A percentile compares a stretch with the other conserved stretches of the same genome.
Evolutionary conservation across 2,797 vertebrate species (phyloP).

Genomic region (Enteromius viviparus): DNA sequence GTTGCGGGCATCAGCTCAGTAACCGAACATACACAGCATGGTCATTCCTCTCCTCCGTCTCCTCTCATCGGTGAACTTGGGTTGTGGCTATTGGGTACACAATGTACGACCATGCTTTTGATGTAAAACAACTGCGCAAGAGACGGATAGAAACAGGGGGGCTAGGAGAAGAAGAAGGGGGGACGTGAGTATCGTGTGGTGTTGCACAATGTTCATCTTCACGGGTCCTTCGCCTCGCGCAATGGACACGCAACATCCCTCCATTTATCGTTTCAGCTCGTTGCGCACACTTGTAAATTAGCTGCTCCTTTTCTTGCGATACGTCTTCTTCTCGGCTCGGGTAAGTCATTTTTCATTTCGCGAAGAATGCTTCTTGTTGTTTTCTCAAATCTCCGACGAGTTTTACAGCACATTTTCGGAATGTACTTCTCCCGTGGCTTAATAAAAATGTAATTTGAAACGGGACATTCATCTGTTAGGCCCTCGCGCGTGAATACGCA

Average conservation of each 20-base stretch:
- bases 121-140: slow-evolving; percentile 68
- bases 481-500: slow-evolving; percentile 37
- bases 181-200: slow-evolving; percentile 60
- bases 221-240: slow-evolving; percentile 54
- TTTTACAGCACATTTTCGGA: slow-evolving; percentile 30
- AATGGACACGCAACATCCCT: slow-evolving; percentile 61
- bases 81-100: slow-evolving; percentile 77
- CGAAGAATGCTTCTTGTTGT: not conserved
- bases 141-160: slow-evolving; percentile 54
- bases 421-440: slow-evolving; percentile 6
- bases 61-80: slow-evolving; percentile 63
- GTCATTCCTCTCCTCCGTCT: slow-evolving; percentile 69
- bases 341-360: slow-evolving; percentile 45
- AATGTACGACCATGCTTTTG: slow-evolving; percentile 75
- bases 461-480: slow-evolving; percentile 40
- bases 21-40: slow-evolving; percentile 35
- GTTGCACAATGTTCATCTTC: slow-evolving; percentile 62
- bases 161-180: slow-evolving; percentile 50
- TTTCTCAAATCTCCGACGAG: slow-evolving; percentile 22
- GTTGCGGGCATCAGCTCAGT: slow-evolving; percentile 46
- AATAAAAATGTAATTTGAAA: slow-evolving; percentile 49
- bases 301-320: slow-evolving; percentile 13
- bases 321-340: slow-evolving; percentile 8
- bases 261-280: slow-evolving; percentile 42
- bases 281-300: slow-evolving; percentile 44